Evolutionary conservation across 2,797 vertebrate species (phyloP).

Genomic region (Sebastes aleutianus): DNA sequence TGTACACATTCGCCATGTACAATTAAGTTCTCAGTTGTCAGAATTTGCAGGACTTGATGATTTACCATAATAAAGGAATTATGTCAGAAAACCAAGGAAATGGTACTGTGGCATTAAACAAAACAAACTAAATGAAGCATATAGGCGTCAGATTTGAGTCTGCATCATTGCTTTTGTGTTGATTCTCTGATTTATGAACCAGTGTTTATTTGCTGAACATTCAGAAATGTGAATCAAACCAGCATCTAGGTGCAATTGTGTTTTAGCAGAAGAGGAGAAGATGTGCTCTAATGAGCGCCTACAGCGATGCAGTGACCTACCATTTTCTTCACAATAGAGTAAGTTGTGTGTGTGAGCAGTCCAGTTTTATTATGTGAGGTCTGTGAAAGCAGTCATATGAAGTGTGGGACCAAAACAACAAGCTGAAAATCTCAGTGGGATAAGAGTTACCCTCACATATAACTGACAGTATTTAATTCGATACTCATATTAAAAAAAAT

Average conservation of each 20-base stretch:
- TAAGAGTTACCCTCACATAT: neutral
- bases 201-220: neutral
- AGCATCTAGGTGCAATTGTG: neutral
- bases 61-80: neutral
- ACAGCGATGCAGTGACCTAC: neutral
- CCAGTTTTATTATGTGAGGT: no score
- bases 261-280: neutral
- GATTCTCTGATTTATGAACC: neutral
- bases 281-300: neutral
- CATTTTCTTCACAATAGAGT: no score
- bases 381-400: no score
- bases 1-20: neutral
- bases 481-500: neutral
- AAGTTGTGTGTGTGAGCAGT: no score
- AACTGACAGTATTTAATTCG: neutral
- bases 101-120: neutral
- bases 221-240: neutral
- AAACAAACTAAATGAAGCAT: constrained; percentile 19
- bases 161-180: neutral
- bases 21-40: constrained; percentile 13
- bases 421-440: neutral
- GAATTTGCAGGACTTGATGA: neutral
- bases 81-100: neutral
- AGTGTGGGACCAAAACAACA: neutral
- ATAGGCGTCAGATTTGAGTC: neutral